Conservation (phyloP, 2,113 vertebrate genomes). For the Cephalopholis sonnerati region DNA sequence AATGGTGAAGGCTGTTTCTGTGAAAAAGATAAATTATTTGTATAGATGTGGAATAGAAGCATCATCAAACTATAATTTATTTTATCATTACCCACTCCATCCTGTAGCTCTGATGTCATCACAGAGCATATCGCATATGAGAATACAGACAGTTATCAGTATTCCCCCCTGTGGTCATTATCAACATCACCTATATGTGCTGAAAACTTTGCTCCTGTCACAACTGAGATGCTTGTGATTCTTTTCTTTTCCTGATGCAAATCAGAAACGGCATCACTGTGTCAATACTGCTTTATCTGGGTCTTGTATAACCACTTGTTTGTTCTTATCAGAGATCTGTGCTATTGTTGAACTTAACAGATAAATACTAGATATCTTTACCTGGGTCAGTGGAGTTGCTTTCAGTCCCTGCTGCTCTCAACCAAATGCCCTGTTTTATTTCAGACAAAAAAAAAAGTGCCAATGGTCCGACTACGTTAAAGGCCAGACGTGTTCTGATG, state of each 20-base stretch:
- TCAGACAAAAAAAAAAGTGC: slow-evolving; percentile 54
- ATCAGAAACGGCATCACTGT: slow-evolving; percentile 23
- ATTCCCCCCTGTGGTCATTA: neutral
- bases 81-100: slow-evolving; percentile 53
- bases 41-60: slow-evolving; percentile 63
- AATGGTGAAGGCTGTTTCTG: slow-evolving; percentile 68
- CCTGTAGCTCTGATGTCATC: slow-evolving; percentile 38
- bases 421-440: slow-evolving; percentile 40
- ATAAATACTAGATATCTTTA: neutral
- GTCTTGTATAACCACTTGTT: slow-evolving; percentile 64
- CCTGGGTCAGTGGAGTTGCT: slow-evolving; percentile 2
- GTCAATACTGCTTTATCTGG: slow-evolving; percentile 31
- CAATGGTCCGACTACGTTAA: slow-evolving; percentile 38
- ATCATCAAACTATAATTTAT: slow-evolving; percentile 78
- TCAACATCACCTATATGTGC: neutral
- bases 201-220: slow-evolving; percentile 3
- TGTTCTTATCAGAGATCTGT: slow-evolving; percentile 18
- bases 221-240: slow-evolving; percentile 4
- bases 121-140: slow-evolving; percentile 7
- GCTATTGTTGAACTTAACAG: slow-evolving; percentile 14
- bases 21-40: slow-evolving; percentile 81
- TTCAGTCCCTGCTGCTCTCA: neutral
- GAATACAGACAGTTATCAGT: neutral
- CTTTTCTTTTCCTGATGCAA: slow-evolving; percentile 1
- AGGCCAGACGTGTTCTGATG: slow-evolving; percentile 31